Evolutionary conservation across 2,113 vertebrate genomes (phyloP).

Genomic region (Benitochromis conjunctus): DNA sequence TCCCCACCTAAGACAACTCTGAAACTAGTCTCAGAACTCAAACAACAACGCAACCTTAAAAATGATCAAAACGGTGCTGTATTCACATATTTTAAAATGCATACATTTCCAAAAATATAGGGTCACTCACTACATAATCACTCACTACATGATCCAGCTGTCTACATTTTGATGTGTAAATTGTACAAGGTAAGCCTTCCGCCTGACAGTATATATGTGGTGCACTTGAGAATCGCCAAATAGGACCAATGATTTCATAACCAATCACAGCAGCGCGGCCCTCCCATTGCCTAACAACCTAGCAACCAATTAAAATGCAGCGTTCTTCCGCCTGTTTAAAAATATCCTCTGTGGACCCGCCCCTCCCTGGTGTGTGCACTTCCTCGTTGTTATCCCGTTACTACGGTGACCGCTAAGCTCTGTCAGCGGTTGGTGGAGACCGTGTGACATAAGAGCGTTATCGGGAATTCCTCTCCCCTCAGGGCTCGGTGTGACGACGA

Average conservation of each 20-base stretch:
- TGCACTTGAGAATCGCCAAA: background rate
- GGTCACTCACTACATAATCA: background rate
- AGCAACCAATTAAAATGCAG: background rate
- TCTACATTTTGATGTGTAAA: background rate
- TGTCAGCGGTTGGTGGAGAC: conserved; percentile 23
- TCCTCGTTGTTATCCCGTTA: conserved; percentile 33
- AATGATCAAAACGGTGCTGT: no score
- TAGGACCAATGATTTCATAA: background rate
- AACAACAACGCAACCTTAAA: no score
- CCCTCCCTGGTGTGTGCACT: background rate
- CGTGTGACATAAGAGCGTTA: conserved; percentile 36
- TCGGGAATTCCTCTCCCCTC: conserved; percentile 63
- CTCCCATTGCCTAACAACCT: background rate
- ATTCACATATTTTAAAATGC: no score
- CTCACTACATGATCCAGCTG: background rate
- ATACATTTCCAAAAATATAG: no score
- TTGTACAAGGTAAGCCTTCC: background rate
- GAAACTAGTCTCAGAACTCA: no score
- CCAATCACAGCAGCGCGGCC: background rate
- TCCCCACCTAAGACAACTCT: no score
- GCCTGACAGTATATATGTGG: background rate
- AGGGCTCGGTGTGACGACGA: background rate
- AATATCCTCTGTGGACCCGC: background rate
- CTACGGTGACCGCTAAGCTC: conserved; percentile 37
- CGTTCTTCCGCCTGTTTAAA: background rate